Conservation (phyloP, 1,140 invertebrate genomes). For the Archegozetes longisetosus region DNA sequence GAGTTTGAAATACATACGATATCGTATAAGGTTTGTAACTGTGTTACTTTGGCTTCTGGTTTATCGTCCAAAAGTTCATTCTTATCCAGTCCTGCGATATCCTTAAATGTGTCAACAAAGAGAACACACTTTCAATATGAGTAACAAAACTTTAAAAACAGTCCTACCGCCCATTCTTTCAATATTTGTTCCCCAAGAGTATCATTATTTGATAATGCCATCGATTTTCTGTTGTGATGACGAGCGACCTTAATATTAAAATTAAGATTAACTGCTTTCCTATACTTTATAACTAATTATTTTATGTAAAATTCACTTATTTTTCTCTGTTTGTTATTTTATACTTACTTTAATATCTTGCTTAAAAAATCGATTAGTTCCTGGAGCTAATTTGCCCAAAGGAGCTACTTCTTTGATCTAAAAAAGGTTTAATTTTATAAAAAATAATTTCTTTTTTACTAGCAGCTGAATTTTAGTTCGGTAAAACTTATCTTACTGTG, state of each 20-base stretch:
- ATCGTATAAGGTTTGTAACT: constrained; percentile 23
- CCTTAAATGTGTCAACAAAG: background rate
- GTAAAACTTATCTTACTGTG: no score
- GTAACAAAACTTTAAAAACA: background rate
- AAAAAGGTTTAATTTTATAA: background rate
- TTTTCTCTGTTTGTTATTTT: background rate
- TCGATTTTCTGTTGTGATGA: constrained; percentile 35
- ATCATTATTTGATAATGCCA: constrained; percentile 19
- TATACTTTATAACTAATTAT: no score
- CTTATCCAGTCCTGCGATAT: constrained; percentile 21
- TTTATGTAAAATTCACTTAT: no score
- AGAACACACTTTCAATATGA: background rate
- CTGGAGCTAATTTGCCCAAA: constrained; percentile 34
- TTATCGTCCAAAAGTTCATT: constrained; percentile 18
- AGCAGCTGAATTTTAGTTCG: no score
- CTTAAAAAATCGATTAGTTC: constrained; percentile 58
- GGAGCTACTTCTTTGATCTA: constrained; percentile 72
- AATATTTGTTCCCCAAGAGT: constrained; percentile 21
- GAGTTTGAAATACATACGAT: constrained; percentile 16
- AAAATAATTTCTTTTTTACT: background rate
- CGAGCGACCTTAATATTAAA: constrained; percentile 33
- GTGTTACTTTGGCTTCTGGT: constrained; percentile 20
- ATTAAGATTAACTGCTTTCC: no score
- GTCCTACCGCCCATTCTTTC: constrained; percentile 20
- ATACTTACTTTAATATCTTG: constrained; percentile 43